phyloP scores from a whole-genome alignment of 2,797 vertebrate species.

The Spheniscus humboldti region DNA sequence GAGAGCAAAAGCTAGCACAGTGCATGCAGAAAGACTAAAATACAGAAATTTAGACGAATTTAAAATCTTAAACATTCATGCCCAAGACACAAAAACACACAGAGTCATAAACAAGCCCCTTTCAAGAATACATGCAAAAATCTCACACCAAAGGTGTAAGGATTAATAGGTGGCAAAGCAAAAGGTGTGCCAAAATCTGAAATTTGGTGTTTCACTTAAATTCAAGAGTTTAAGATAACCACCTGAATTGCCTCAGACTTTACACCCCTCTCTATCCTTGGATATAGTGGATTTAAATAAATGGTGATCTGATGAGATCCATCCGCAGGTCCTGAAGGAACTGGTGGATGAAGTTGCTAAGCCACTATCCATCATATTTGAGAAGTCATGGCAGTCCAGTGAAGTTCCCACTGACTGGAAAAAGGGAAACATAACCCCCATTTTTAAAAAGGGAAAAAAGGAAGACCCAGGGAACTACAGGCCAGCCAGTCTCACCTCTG shows the following conservation, averaged over 20 bases:
- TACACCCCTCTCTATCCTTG: neutral
- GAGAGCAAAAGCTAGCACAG: neutral
- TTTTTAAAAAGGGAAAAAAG: too few relatives aligned
- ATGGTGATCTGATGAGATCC: neutral
- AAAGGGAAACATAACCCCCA: too few relatives aligned
- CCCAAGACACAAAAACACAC: neutral
- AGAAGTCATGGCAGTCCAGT: too few relatives aligned
- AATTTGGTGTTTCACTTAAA: neutral
- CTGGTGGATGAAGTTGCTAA: too few relatives aligned
- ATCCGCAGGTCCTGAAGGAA: too few relatives aligned
- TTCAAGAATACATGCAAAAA: neutral
- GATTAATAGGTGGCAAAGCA: neutral
- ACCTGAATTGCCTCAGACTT: neutral
- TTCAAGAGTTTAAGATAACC: neutral
- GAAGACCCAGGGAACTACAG: too few relatives aligned
- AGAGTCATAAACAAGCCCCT: neutral
- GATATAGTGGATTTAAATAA: neutral
- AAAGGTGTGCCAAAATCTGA: neutral
- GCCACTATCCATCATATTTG: too few relatives aligned
- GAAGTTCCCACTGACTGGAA: too few relatives aligned
- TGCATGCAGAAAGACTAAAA: neutral
- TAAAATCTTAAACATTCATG: neutral
- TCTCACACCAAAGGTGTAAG: neutral
- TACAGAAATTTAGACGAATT: neutral
- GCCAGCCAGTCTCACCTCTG: too few relatives aligned